These are phyloP conservation scores for Tapirus terrestris DNA, from an alignment of 2,113 vertebrate genomes.

Conservation along the genomic window DNA sequence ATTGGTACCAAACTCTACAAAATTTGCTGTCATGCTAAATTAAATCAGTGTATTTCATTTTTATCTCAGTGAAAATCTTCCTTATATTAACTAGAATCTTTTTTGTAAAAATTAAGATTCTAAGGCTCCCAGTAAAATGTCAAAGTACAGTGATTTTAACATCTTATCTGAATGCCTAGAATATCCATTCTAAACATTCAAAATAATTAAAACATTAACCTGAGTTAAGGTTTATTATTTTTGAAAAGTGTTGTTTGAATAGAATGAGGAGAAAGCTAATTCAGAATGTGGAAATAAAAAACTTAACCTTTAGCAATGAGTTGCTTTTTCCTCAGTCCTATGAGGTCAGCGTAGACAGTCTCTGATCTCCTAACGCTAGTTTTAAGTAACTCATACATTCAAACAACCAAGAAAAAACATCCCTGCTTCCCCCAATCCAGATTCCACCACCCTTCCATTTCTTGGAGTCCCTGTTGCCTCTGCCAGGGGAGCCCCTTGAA, in stretches of 20 bases:
- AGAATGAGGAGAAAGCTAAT: not conserved
- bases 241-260: not conserved
- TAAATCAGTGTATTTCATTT: slow-evolving; percentile 27
- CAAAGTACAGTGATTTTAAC: not conserved
- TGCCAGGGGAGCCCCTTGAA: too few species aligned
- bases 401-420: not conserved
- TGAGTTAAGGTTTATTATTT: slow-evolving; percentile 17
- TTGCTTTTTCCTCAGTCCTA: not conserved
- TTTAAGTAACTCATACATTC: not conserved
- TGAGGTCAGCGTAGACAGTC: too few species aligned
- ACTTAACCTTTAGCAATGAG: not conserved
- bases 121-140: not conserved
- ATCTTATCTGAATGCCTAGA: not conserved
- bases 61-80: slow-evolving; percentile 2
- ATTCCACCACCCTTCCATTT: too few species aligned
- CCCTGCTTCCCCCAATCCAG: not conserved
- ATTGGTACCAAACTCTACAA: slow-evolving; percentile 31
- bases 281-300: not conserved
- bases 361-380: not conserved
- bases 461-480: not conserved
- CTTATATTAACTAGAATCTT: not conserved
- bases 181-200: not conserved
- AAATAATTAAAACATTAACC: not conserved
- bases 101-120: slow-evolving; percentile 14
- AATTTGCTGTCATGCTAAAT: not conserved